Conservation (phyloP, 2,888 invertebrate species). For the Scaptomyza tumidula region DNA sequence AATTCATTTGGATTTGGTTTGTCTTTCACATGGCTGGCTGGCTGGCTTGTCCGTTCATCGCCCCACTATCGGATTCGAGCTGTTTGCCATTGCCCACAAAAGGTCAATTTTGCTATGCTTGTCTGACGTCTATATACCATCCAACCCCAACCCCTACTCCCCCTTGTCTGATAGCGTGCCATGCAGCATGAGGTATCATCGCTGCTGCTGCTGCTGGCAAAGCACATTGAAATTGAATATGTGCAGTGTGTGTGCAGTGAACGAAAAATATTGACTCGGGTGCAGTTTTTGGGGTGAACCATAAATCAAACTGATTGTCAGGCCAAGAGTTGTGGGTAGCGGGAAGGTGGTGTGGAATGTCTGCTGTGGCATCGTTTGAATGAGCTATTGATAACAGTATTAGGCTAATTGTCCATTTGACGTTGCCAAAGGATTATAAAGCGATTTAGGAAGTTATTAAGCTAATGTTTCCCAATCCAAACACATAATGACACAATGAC, state of each 20-base stretch:
- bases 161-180: conserved; percentile 3
- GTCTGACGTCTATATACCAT: neutral
- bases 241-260: conserved; percentile 38
- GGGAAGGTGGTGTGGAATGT: neutral
- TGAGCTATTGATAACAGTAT: conserved; percentile 42
- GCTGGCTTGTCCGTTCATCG: conserved; percentile 26
- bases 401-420: conserved; percentile 44
- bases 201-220: conserved; percentile 24
- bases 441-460: conserved; percentile 41
- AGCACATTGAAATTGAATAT: conserved; percentile 58
- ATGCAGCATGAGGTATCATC: conserved; percentile 33
- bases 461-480: conserved; percentile 28
- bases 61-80: conserved; percentile 56
- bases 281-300: conserved; percentile 53
- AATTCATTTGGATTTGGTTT: conserved; percentile 76
- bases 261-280: conserved; percentile 58
- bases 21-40: conserved; percentile 61
- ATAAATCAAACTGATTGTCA: conserved; percentile 71
- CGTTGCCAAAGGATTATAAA: conserved; percentile 33
- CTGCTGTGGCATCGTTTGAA: neutral
- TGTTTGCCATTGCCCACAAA: conserved; percentile 66
- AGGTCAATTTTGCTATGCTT: conserved; percentile 56
- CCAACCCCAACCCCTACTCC: neutral
- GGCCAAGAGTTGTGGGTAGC: conserved; percentile 1
- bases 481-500: conserved; percentile 18